These are phyloP conservation scores for Zaprionus ghesquierei DNA, from an alignment of 1,140 invertebrate species.

Conservation along the genomic window DNA sequence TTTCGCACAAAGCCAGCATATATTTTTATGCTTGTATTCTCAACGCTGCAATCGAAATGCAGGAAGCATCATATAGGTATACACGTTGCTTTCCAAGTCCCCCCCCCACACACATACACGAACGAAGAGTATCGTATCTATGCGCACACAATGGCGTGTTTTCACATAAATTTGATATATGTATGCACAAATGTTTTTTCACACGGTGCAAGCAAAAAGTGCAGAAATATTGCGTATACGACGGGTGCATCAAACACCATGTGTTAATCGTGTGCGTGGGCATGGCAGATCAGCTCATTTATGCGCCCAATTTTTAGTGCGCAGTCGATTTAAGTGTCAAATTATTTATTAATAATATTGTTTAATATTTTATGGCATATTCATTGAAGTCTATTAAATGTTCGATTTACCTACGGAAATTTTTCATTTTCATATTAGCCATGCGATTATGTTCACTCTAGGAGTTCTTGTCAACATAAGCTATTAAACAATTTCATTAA, in stretches of 20 bases:
- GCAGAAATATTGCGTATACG: conserved; percentile 18
- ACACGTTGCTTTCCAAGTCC: background rate
- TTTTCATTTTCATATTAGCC: background rate
- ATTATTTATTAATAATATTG: background rate
- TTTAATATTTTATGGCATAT: no score
- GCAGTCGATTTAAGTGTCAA: background rate
- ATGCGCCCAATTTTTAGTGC: conserved; percentile 17
- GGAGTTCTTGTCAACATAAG: background rate
- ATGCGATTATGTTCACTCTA: background rate
- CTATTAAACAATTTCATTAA: no score
- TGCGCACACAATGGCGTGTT: conserved; percentile 15
- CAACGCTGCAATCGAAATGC: conserved; percentile 45
- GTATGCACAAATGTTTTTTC: conserved; percentile 11
- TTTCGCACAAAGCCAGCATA: conserved; percentile 34
- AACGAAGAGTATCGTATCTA: background rate
- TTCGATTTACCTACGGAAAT: no score
- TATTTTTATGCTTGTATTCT: conserved; percentile 29
- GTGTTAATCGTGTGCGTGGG: conserved; percentile 1
- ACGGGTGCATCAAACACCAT: background rate
- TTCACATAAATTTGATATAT: conserved; percentile 48
- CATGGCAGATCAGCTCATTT: conserved; percentile 4
- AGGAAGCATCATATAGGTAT: conserved; percentile 28
- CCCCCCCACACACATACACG: background rate
- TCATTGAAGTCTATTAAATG: no score
- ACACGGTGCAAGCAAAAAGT: conserved; percentile 7